Evolutionary conservation across 2,113 vertebrate genomes (phyloP).

Genomic region (Cavia aperea): DNA sequence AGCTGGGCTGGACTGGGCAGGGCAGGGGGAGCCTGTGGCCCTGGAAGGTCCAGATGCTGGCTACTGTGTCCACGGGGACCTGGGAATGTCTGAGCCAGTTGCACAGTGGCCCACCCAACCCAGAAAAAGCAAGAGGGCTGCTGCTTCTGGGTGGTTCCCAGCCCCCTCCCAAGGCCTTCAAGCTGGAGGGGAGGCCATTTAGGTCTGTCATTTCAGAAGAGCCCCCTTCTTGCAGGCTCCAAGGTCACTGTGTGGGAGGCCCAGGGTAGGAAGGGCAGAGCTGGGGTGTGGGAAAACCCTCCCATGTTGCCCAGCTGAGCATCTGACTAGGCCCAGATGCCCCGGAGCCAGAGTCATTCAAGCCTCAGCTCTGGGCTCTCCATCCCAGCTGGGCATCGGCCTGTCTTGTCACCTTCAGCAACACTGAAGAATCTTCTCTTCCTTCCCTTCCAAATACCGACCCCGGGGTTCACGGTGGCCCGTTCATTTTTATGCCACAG

Average conservation of each 20-base stretch:
- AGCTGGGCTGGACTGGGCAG: neutral
- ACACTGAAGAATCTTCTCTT: neutral
- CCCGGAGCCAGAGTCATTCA: neutral
- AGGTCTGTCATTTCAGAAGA: neutral
- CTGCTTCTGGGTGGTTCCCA: neutral
- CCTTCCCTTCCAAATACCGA: neutral
- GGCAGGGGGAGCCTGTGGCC: neutral
- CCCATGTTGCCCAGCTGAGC: neutral
- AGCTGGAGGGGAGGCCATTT: too few species aligned
- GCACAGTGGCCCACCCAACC: neutral
- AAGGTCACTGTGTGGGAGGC: neutral
- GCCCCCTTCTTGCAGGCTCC: neutral
- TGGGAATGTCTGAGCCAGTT: neutral
- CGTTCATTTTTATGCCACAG: neutral
- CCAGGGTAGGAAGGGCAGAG: accelerated
- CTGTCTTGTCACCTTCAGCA: neutral
- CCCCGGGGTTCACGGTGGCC: neutral
- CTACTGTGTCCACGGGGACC: neutral
- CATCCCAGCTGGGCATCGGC: neutral
- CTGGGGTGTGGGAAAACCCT: neutral
- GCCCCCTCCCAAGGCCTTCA: neutral
- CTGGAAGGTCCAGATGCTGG: neutral
- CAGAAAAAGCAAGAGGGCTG: neutral
- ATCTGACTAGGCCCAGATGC: neutral
- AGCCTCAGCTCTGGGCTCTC: neutral